Evolutionary conservation across 1,140 invertebrate genomes (phyloP).

Genomic region (Helicoverpa armigera): DNA sequence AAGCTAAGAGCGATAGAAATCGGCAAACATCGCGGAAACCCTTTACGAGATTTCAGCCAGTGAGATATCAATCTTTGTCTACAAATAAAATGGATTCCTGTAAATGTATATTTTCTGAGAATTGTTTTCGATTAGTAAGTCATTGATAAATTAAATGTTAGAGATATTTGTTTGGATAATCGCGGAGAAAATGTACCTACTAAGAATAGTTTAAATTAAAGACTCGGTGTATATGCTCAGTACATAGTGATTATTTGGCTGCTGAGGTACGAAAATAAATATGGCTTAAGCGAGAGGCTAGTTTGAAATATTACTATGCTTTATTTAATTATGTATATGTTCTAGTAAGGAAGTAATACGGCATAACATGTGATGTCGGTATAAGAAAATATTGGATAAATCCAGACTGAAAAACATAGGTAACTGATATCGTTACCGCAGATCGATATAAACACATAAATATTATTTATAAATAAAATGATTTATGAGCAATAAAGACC

Average conservation of each 20-base stretch:
- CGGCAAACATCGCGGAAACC: neutral
- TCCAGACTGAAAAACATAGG: neutral
- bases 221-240: no score
- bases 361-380: no score
- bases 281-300: no score
- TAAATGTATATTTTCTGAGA: neutral
- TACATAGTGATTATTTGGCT: no score
- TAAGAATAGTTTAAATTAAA: no score
- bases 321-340: no score
- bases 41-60: neutral
- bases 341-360: no score
- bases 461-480: conserved; percentile 13
- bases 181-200: no score
- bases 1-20: neutral
- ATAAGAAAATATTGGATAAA: no score
- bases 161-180: no score
- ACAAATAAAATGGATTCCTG: neutral
- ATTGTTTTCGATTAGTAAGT: neutral
- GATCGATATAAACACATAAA: conserved; percentile 22
- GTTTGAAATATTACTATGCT: neutral
- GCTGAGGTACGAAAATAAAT: no score
- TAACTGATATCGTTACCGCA: neutral
- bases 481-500: conserved; percentile 2
- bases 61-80: neutral
- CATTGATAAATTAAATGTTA: no score